Conservation (phyloP, 2,888 invertebrate genomes). For the Tiliacea citrago region DNA sequence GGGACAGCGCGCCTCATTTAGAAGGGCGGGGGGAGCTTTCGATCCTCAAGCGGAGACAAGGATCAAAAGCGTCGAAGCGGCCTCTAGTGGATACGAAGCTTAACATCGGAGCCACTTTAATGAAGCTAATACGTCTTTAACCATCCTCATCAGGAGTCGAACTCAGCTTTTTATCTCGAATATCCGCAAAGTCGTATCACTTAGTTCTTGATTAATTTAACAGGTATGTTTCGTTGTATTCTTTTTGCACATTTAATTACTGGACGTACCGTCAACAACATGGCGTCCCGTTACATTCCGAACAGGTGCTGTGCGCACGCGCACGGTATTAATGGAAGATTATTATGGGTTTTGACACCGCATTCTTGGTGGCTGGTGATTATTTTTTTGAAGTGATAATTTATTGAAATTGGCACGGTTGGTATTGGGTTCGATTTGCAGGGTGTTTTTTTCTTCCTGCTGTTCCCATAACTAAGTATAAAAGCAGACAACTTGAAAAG, state of each 20-base stretch:
- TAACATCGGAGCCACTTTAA: slow-evolving; percentile 17
- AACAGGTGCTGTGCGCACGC: slow-evolving; percentile 76
- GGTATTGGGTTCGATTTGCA: slow-evolving; percentile 17
- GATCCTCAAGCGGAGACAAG: too few relatives aligned
- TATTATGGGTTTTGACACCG: slow-evolving; percentile 65
- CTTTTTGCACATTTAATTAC: slow-evolving; percentile 65
- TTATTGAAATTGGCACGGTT: slow-evolving; percentile 38
- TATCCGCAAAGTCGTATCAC: slow-evolving; percentile 53
- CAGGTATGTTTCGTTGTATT: slow-evolving; percentile 61
- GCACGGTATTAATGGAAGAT: slow-evolving; percentile 61
- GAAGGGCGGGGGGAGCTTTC: too few relatives aligned
- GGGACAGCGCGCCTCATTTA: neutral
- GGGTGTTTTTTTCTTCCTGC: neutral
- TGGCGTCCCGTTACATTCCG: slow-evolving; percentile 73
- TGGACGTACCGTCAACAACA: slow-evolving; percentile 55
- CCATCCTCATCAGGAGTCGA: slow-evolving; percentile 22
- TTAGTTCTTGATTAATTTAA: slow-evolving; percentile 70
- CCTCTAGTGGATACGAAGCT: neutral
- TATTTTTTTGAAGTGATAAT: slow-evolving; percentile 47
- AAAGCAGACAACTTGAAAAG: too few relatives aligned
- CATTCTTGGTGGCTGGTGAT: slow-evolving; percentile 52
- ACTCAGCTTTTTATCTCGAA: slow-evolving; percentile 45
- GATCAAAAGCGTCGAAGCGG: neutral
- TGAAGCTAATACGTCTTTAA: slow-evolving; percentile 23
- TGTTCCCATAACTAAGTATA: too few relatives aligned